These are phyloP conservation scores for Drosophila glabriapex DNA, from an alignment of 2,888 invertebrate species.

Conservation along the genomic window DNA sequence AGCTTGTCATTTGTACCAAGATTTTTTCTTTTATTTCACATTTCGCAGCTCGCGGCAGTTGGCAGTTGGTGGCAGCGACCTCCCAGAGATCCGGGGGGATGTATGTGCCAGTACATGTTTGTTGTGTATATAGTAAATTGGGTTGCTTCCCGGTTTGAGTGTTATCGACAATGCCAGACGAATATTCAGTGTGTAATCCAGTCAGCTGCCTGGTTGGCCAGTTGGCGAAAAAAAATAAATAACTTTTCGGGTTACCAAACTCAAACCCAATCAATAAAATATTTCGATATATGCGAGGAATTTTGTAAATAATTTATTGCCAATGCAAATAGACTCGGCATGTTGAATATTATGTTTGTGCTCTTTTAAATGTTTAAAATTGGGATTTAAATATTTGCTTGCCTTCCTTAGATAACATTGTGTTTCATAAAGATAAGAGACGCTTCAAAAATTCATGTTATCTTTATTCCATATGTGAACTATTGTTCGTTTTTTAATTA, in stretches of 20 bases:
- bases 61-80: slow-evolving; percentile 30
- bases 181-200: slow-evolving; percentile 16
- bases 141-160: slow-evolving; percentile 16
- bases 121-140: slow-evolving; percentile 21
- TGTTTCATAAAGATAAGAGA: neutral
- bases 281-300: slow-evolving; percentile 12
- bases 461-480: neutral
- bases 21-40: slow-evolving; percentile 23
- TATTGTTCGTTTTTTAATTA: neutral
- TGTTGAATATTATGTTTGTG: neutral
- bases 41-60: slow-evolving; percentile 37
- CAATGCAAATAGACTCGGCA: neutral
- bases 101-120: slow-evolving; percentile 3
- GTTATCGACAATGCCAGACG: slow-evolving; percentile 33
- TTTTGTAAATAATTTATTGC: slow-evolving; percentile 23
- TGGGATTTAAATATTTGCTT: neutral
- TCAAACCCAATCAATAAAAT: slow-evolving; percentile 21
- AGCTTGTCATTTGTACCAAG: slow-evolving; percentile 72
- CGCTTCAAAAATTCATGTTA: neutral
- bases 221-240: slow-evolving; percentile 5
- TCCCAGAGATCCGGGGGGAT: slow-evolving; percentile 7
- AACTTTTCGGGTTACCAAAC: slow-evolving; percentile 17
- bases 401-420: no score
- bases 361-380: no score
- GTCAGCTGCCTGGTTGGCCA: slow-evolving; percentile 32